These are phyloP conservation scores for Leucoraja erinaceus DNA, from an alignment of 2,113 vertebrate genomes.

Conservation along the genomic window DNA sequence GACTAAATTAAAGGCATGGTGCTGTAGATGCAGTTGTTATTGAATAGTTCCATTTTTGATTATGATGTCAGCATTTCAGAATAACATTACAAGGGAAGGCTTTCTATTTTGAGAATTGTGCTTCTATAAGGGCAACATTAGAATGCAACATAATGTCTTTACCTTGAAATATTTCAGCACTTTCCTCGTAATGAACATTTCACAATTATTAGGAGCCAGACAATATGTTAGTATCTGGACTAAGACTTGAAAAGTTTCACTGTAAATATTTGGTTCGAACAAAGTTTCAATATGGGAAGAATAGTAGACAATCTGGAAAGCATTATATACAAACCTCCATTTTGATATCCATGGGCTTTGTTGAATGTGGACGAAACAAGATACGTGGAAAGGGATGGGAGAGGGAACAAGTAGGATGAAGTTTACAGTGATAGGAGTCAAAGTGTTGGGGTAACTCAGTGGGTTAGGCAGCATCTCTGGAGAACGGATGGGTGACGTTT, in stretches of 20 bases:
- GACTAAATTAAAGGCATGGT: neutral
- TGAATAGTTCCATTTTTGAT: neutral
- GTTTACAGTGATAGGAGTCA: neutral
- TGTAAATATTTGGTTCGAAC: neutral
- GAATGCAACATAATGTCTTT: neutral
- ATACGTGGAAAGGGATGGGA: neutral
- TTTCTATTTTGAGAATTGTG: neutral
- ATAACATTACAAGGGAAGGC: neutral
- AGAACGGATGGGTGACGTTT: too few relatives aligned
- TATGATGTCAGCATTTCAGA: neutral
- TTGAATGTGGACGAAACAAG: neutral
- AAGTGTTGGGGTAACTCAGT: too few relatives aligned
- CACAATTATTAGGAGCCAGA: neutral
- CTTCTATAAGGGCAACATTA: neutral
- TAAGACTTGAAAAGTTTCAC: neutral
- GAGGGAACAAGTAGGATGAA: neutral
- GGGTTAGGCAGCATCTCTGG: too few relatives aligned
- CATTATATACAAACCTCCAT: neutral
- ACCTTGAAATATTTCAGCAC: constrained; percentile 13
- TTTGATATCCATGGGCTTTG: constrained; percentile 2
- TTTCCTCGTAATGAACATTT: neutral
- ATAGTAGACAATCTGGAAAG: neutral
- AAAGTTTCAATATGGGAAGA: neutral
- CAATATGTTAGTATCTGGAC: neutral
- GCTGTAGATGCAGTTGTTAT: neutral